Percentiles rank a stretch among this genome's conserved stretches.
Conservation (phyloP, 2,797 vertebrate genomes). For the Prunella strophiata region DNA sequence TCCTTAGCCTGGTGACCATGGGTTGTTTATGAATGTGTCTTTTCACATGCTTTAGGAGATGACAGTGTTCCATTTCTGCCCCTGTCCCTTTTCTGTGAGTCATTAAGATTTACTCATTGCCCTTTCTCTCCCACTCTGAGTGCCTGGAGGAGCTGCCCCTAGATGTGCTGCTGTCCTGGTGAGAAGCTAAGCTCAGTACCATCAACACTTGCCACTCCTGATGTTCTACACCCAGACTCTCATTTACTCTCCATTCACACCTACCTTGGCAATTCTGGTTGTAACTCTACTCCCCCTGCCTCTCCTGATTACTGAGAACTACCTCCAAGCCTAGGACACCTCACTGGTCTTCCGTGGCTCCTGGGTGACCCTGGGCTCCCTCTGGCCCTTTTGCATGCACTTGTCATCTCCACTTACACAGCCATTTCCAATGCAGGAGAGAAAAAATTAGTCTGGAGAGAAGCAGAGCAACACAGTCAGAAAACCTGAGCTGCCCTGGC, state of each 20-base stretch:
- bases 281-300: neutral
- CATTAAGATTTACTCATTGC: neutral
- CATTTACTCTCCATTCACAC: neutral
- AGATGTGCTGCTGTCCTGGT: neutral
- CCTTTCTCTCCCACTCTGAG: neutral
- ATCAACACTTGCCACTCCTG: neutral
- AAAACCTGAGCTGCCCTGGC: neutral
- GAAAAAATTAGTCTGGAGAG: neutral
- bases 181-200: neutral
- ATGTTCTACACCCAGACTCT: neutral
- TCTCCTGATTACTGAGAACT: neutral
- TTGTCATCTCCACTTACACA: neutral
- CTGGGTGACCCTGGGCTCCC: neutral
- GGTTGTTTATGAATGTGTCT: neutral
- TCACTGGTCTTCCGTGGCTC: neutral
- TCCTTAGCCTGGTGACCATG: neutral
- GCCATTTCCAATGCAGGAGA: neutral
- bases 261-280: neutral
- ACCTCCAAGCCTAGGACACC: neutral
- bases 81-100: neutral
- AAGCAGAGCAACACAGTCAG: neutral
- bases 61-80: neutral
- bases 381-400: neutral
- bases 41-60: neutral
- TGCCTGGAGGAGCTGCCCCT: neutral